These are phyloP conservation scores for Manis pentadactyla DNA, from an alignment of 2,797 vertebrate species.

Conservation along the genomic window DNA sequence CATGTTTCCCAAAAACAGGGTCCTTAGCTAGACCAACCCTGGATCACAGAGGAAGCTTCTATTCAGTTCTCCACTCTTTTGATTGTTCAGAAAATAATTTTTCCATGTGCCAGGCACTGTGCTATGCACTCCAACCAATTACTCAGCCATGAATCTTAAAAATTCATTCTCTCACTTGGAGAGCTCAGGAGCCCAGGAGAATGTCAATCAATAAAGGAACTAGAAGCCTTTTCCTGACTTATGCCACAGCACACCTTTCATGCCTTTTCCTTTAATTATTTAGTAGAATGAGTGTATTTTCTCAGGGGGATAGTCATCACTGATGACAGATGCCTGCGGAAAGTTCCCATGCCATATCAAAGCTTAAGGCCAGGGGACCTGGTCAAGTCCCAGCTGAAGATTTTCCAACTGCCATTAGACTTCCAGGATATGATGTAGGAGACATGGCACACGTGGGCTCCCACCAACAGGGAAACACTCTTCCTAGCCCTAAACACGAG, in stretches of 20 bases:
- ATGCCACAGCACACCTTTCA: background rate
- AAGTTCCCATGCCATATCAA: background rate
- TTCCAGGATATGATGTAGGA: background rate
- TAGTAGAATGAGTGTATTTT: background rate
- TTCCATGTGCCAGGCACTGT: background rate
- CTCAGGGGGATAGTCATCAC: background rate
- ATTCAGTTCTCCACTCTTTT: background rate
- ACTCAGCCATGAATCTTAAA: background rate
- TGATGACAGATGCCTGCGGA: background rate
- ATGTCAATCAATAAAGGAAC: background rate
- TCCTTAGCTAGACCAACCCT: background rate
- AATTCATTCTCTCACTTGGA: background rate
- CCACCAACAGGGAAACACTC: background rate
- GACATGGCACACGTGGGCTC: background rate
- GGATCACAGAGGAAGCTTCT: background rate
- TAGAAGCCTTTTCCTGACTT: background rate
- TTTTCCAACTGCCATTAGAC: background rate
- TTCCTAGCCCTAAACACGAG: background rate
- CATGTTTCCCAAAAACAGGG: background rate
- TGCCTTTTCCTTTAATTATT: constrained; percentile 32
- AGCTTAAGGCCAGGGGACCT: background rate
- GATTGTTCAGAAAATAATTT: constrained; percentile 3
- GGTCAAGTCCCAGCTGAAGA: background rate
- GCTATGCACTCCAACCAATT: background rate
- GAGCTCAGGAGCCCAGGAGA: background rate